A percentile compares a stretch with the other conserved stretches of the same genome.
These are phyloP conservation scores for Coptodon rendalli DNA, from an alignment of 2,113 vertebrate genomes.

Conservation along the genomic window DNA sequence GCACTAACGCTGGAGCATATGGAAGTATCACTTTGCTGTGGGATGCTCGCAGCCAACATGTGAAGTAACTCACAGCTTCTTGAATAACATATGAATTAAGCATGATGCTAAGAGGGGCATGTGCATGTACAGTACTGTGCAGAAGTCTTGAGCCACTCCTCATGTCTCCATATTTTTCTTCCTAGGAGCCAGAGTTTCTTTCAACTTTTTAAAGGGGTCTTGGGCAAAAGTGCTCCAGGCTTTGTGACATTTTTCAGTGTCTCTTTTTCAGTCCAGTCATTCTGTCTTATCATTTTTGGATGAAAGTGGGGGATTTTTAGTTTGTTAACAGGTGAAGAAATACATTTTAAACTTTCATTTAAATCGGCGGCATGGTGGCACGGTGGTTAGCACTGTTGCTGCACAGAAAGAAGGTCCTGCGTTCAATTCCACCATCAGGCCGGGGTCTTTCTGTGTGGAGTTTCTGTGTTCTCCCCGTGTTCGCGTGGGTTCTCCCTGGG, in stretches of 20 bases:
- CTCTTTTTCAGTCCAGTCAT: not conserved
- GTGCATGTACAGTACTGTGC: not conserved
- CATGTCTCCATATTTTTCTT: not conserved
- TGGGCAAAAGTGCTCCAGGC: not conserved
- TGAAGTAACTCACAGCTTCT: conserved; percentile 28
- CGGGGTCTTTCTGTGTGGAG: not conserved
- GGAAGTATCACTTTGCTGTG: conserved; percentile 1
- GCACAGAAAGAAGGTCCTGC: not conserved
- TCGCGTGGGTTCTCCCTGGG: accelerated
- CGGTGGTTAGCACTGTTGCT: not conserved
- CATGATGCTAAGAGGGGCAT: conserved; percentile 15
- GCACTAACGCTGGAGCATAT: not conserved
- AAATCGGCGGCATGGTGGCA: accelerated
- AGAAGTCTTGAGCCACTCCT: not conserved
- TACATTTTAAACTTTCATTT: not conserved
- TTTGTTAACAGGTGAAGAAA: not conserved
- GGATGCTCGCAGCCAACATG: conserved; percentile 2
- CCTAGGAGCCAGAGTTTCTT: not conserved
- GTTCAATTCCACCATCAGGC: not conserved
- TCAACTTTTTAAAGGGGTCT: not conserved
- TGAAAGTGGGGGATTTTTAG: not conserved
- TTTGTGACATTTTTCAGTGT: not conserved
- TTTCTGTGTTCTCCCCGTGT: not conserved
- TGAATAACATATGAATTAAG: conserved; percentile 54
- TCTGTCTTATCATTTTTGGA: not conserved